phyloP scores from a whole-genome alignment of 2,888 invertebrate species.

The Lutraria lutraria region DNA sequence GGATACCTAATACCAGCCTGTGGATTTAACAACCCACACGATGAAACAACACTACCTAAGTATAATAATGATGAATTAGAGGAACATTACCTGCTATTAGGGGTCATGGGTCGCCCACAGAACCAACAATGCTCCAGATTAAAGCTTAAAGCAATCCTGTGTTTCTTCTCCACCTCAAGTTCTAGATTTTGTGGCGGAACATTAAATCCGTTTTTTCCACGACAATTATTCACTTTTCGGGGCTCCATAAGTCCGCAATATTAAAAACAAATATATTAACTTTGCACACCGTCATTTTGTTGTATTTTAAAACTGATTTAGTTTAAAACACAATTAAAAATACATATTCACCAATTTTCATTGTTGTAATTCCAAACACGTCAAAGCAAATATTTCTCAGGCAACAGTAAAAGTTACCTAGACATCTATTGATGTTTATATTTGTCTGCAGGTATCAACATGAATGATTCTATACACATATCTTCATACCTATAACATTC shows the following conservation, averaged over 20 bases:
- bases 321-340: slow-evolving; percentile 15
- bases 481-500: background rate
- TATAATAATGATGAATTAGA: background rate
- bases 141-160: slow-evolving; percentile 78
- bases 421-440: background rate
- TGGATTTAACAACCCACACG: too few species aligned
- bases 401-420: background rate
- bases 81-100: slow-evolving; percentile 66
- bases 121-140: slow-evolving; percentile 83
- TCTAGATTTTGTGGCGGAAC: slow-evolving; percentile 61
- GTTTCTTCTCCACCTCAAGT: slow-evolving; percentile 70
- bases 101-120: slow-evolving; percentile 82
- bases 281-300: slow-evolving; percentile 8
- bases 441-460: background rate
- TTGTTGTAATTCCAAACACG: background rate
- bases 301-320: background rate
- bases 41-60: too few species aligned
- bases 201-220: slow-evolving; percentile 67
- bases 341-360: background rate
- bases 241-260: slow-evolving; percentile 54
- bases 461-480: background rate
- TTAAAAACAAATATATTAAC: slow-evolving; percentile 11
- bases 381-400: background rate
- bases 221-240: slow-evolving; percentile 50
- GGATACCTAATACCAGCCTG: too few species aligned